Evolutionary conservation across 2,888 invertebrate species (phyloP).

Genomic region (Eustalomyia histrio): DNA sequence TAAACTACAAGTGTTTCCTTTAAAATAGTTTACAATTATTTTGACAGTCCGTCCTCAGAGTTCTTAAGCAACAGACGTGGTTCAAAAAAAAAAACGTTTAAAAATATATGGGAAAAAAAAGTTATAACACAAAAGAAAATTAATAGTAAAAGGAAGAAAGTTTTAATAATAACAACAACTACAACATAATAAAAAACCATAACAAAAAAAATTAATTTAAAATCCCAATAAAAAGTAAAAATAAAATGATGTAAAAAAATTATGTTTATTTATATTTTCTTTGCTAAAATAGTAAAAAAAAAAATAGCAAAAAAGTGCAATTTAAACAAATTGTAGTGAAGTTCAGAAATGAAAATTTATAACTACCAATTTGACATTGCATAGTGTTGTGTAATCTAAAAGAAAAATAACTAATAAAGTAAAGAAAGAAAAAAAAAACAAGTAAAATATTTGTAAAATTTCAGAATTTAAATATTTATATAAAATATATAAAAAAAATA

Average conservation of each 20-base stretch:
- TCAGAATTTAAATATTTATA: constrained; percentile 16
- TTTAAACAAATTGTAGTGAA: background rate
- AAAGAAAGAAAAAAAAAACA: background rate
- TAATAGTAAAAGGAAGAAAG: constrained; percentile 49
- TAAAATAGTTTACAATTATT: constrained; percentile 32
- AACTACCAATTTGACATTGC: background rate
- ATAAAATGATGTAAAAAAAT: background rate
- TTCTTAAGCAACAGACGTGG: constrained; percentile 73
- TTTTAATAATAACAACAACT: constrained; percentile 20
- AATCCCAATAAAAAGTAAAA: constrained; percentile 10
- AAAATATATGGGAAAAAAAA: constrained; percentile 26
- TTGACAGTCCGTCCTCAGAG: constrained; percentile 76
- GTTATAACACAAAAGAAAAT: constrained; percentile 31
- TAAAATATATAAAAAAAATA: constrained; percentile 5
- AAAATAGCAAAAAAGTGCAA: constrained; percentile 7
- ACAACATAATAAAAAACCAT: constrained; percentile 41
- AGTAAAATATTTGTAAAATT: background rate
- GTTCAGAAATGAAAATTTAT: constrained; percentile 1
- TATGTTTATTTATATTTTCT: no score
- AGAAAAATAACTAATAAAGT: constrained; percentile 4
- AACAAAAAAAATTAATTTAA: constrained; percentile 55
- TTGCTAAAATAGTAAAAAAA: constrained; percentile 1
- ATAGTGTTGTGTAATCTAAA: constrained; percentile 61
- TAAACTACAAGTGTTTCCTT: constrained; percentile 43
- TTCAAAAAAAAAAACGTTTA: constrained; percentile 40